phyloP scores from a whole-genome alignment of 2,797 vertebrate genomes.

The Delichon dasypus region DNA sequence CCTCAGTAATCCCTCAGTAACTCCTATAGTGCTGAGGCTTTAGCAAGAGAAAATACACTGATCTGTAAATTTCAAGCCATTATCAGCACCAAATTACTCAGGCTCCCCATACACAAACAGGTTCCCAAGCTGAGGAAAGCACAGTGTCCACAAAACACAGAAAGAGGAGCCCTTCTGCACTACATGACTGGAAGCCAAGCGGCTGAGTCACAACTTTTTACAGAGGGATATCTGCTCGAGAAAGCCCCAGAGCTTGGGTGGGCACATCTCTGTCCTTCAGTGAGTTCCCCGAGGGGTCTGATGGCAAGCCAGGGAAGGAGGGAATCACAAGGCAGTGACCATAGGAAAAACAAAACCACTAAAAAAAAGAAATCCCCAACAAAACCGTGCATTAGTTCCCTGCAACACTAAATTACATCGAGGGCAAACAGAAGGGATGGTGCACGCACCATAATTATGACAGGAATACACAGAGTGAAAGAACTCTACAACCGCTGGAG shows the following conservation, averaged over 20 bases:
- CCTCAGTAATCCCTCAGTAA: not conserved
- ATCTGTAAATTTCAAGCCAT: not conserved
- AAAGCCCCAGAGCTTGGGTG: not conserved
- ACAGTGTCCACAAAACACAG: not conserved
- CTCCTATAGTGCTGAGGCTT: too few species aligned
- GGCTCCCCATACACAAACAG: not conserved
- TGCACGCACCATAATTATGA: not conserved
- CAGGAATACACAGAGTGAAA: not conserved
- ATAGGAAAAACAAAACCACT: too few species aligned
- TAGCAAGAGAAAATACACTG: not conserved
- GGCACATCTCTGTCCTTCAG: not conserved
- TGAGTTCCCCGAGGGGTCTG: accelerated
- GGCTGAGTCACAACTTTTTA: not conserved
- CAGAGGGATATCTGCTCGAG: not conserved
- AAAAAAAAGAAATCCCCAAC: too few species aligned
- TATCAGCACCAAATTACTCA: not conserved
- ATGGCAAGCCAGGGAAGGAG: not conserved
- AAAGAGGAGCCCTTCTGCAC: not conserved
- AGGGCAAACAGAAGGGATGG: not conserved
- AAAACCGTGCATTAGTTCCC: not conserved
- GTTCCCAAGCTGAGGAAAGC: not conserved
- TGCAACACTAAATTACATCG: not conserved
- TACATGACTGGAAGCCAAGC: not conserved
- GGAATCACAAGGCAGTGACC: not conserved
- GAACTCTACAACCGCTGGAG: not conserved